Evolutionary conservation across 2,888 invertebrate genomes (phyloP), one percentile per base, ranked within the genome.

Genomic region (Cataglyphis altisquamis): DNA sequence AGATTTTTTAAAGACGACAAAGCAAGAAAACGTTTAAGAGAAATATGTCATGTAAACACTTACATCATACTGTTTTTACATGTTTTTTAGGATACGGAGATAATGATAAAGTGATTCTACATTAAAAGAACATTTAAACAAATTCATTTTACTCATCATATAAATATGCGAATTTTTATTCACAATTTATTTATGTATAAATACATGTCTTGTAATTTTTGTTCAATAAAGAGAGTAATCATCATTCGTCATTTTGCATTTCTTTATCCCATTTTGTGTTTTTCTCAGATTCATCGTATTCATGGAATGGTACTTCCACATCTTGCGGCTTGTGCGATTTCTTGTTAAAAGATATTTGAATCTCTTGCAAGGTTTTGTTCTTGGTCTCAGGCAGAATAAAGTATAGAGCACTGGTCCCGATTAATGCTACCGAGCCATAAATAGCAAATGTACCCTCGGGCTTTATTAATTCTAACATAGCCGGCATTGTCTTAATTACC

Each of bases 351-450:
- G 95, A 95, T 64, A 96, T 96, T 91, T 97, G 97, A 84, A 97
- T 97, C 92, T 97, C 96, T 86, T 96, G 95, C 68, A 97, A 94
- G 39, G 97, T 96, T 87, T 96, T 97, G 3, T 97, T 96, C 90
- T 96, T 96, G 0, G 97, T 97, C 94, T 97, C 97, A 1, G 97
- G 97, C 63, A 97, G 93, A 82, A 95, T 96, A 70, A 96, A 95
- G 91, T 96, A 96, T 82, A 97, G 94, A 72, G 96, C 95, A 3
- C 95, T 85, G 32, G 96, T 96, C 3, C 97, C 97, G 9, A 96
- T 39, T 0, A 96, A 92, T 0, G 97, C 96, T 87, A 97, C 94
- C 0, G 95, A 84, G 32, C 96, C 97, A 90, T 97, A 97, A 74
- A 96, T 92, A 1, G 96, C 93, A 94, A 97, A 97, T n/a, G 96